Evolutionary conservation across 1,140 invertebrate species (phyloP), one percentile per base, ranked within the genome.

Genomic region (Drosophila cardini): DNA sequence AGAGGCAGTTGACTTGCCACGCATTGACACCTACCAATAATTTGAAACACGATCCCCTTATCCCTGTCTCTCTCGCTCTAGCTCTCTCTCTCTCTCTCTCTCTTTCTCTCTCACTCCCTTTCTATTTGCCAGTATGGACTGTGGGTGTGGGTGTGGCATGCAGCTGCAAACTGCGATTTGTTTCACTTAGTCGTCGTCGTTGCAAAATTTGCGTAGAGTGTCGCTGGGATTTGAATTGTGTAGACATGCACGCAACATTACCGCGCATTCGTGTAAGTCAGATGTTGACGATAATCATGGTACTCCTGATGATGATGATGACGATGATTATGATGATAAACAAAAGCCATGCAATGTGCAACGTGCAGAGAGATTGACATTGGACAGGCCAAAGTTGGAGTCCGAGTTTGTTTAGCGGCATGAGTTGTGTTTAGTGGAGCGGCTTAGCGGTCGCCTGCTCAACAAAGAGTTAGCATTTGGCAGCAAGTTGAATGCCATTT

Each of bases 161-260:
- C 78, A 72, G 57, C 13, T 57, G 68, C 83, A 78, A 26, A 43
- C 60, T 71, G 65, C 79, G 83, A 87, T 87, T 87, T 87, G 83
- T 87, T 83, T 87, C 69, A 82, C 78, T 86, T 76, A 87, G 83
- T 73, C 18, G 26, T 4, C 21, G 15, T 38, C 53, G 18, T 69
- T 68, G 64, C 46, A 42, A 78, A 82, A 84, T 79, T 84, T 84
- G 80, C 80, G 80, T 80, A 76, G 56, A 67, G 57, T 63, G 30
- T 71, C 67, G 45, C 40, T 76, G 82, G 83, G 78, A 86, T 82
- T 86, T 89, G 84, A 78, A 89, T 80, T 89, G 79, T 80, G 80
- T 84, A 75, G 84, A 89, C 84, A 87, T 84, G 83, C 84, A 87
- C 84, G 83, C 83, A 87, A 87, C 83, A 87, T 87, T 83, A 74